These are phyloP conservation scores for Cettia cetti DNA, from an alignment of 2,113 vertebrate species.

Conservation along the genomic window DNA sequence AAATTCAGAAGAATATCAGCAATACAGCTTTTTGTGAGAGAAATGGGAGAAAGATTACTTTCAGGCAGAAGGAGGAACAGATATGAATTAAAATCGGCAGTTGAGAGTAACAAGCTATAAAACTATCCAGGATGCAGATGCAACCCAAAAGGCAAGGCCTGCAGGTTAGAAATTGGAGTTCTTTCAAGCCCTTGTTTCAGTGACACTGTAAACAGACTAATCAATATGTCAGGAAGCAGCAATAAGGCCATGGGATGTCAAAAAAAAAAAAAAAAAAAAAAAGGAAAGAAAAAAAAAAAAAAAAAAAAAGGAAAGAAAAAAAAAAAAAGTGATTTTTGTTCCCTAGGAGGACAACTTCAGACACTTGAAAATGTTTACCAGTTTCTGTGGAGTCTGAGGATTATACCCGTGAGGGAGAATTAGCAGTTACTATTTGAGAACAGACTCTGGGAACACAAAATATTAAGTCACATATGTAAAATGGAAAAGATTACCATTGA, in stretches of 20 bases:
- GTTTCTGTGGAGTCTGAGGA: not conserved
- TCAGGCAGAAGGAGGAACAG: not conserved
- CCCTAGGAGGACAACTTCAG: not conserved
- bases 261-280: not conserved
- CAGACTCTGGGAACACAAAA: not conserved
- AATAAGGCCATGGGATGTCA: not conserved
- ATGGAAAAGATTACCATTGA: not conserved
- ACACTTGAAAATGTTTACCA: not conserved
- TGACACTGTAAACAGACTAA: not conserved
- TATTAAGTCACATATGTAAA: not conserved
- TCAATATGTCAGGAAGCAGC: not conserved
- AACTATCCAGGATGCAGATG: not conserved
- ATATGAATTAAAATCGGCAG: not conserved
- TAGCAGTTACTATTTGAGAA: not conserved
- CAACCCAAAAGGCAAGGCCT: not conserved
- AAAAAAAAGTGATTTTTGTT: not conserved
- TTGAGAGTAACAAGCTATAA: not conserved
- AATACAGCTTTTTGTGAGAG: not conserved
- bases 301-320: not conserved
- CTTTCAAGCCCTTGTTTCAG: not conserved
- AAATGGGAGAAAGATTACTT: not conserved
- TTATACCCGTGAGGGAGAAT: not conserved
- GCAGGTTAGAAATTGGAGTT: not conserved
- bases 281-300: not conserved
- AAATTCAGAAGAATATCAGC: not conserved